These are phyloP conservation scores for Sturnus vulgaris DNA, from an alignment of 2,113 vertebrate genomes.

Conservation along the genomic window DNA sequence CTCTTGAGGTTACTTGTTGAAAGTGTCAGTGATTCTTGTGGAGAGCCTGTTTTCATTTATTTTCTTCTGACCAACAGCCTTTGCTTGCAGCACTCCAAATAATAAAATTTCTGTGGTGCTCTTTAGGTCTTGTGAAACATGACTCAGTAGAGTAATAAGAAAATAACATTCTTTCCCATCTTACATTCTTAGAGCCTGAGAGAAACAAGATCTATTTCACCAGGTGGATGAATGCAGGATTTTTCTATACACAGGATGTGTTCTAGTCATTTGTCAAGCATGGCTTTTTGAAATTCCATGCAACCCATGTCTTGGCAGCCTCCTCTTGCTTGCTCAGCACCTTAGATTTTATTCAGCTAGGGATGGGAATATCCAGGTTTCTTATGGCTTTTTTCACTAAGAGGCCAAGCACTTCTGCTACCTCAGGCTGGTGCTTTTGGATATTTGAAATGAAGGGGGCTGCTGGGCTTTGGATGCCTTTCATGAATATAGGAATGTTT, in stretches of 20 bases:
- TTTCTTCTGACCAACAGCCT: neutral
- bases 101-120: constrained; percentile 18
- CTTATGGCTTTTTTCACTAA: neutral
- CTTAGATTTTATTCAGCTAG: neutral
- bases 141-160: neutral
- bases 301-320: neutral
- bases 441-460: neutral
- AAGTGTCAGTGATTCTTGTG: neutral
- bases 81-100: neutral
- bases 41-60: neutral
- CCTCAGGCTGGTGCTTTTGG: neutral
- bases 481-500: neutral
- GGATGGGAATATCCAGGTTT: neutral
- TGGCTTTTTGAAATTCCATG: neutral
- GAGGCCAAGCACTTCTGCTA: neutral
- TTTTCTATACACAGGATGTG: neutral
- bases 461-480: neutral
- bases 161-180: neutral
- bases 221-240: neutral
- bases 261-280: constrained; percentile 9
- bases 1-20: neutral
- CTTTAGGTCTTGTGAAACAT: constrained; percentile 6
- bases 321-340: neutral
- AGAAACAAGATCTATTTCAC: constrained; percentile 5
- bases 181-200: neutral